Base-by-base conservation (phyloP, 2,797 vertebrate genomes). In the Halcyon smyrnensis region DNA sequence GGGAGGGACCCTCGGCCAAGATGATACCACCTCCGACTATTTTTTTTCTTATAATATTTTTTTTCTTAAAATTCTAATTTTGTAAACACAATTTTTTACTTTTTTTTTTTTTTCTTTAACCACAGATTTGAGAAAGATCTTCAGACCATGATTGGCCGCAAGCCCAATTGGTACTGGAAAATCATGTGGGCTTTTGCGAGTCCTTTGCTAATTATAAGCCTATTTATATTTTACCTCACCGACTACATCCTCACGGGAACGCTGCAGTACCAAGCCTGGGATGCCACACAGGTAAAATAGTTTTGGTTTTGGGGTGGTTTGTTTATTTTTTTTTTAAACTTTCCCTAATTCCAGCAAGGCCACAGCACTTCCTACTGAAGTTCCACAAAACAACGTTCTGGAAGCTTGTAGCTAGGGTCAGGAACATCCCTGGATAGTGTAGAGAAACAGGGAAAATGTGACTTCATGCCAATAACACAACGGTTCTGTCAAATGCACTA, bases 51-150 rank as follows among this genome's bases (percentile, higher is more conserved):
- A 11, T 17, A 28, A 17, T 53, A 16, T 17, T 30, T 32, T 50
- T 28, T 54, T 54, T 32, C 30, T 19, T 54, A 20, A 32, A 3
- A 54, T 54, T 32, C 30, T 54, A 20, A 32, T 54, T 54, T 54
- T 54, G 27, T 53, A 30, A 30, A 30, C 30, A 30, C 16, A 54
- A 50, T 24, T 25, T 14, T 50, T 13, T 54, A 11, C 30, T 48
- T 46, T 68, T 46, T 16, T 68, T 46, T 16, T 53, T 51, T 46
- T 71, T 46, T 16, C 69, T 95, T 84, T 24, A 36, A 87, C 62
- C 63, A 79, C 76, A 99, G 99, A 94, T 99, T 99, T 97, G 99
- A 98, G 82, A 98, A 98, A 71, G 99, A 99, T 41, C 98, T 99
- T 39, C 97, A 98, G 83, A 98, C 98, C 91, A 99, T 99, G 99